A percentile compares a stretch with the other conserved stretches of the same genome.
Conservation (phyloP, 2,797 vertebrate genomes). For the Ctenosaura bakeri region DNA sequence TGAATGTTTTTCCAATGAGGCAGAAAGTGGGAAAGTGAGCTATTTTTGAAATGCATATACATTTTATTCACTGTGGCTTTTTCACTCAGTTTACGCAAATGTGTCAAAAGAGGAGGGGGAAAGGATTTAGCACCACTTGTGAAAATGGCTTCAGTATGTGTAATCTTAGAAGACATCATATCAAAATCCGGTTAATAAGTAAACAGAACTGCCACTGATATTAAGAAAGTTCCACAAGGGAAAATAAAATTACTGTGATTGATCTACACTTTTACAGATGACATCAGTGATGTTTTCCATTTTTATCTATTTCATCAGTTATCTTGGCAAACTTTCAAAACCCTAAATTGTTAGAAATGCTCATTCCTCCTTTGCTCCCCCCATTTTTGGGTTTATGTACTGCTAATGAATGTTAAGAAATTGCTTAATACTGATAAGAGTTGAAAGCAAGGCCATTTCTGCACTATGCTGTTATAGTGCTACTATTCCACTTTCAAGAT, state of each 20-base stretch:
- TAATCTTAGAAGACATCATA: slow-evolving; percentile 31
- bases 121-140: background rate
- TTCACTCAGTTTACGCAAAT: background rate
- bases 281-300: slow-evolving; percentile 21
- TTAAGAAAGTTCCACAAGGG: slow-evolving; percentile 63
- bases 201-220: slow-evolving; percentile 69
- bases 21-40: slow-evolving; percentile 10
- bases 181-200: background rate
- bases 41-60: background rate
- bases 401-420: background rate
- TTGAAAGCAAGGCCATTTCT: background rate
- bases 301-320: slow-evolving; percentile 43
- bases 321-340: background rate
- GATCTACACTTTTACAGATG: slow-evolving; percentile 37
- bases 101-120: background rate
- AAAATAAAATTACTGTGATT: slow-evolving; percentile 60
- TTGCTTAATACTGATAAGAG: slow-evolving; percentile 3
- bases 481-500: no score
- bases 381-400: background rate
- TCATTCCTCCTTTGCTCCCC: background rate
- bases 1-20: background rate
- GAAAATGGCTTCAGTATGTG: slow-evolving; percentile 16
- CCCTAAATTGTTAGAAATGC: background rate
- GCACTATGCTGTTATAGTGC: no score
- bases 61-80: slow-evolving; percentile 2